Percentiles rank a stretch among this genome's conserved stretches.
These are phyloP conservation scores for Corvus hawaiiensis DNA, from an alignment of 2,113 vertebrate genomes.

Conservation along the genomic window DNA sequence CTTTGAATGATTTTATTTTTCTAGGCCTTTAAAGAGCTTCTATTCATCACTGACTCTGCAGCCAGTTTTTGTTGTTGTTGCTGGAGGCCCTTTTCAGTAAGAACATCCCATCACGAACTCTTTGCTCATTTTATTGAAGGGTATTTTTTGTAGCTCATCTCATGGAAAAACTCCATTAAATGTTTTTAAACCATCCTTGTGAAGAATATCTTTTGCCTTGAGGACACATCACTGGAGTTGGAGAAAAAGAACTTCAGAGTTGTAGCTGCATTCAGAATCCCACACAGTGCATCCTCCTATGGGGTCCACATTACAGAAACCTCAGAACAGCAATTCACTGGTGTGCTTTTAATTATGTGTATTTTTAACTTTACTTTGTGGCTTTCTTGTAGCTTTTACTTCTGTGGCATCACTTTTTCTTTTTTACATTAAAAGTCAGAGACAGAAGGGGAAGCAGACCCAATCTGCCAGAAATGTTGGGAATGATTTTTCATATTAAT, in stretches of 20 bases:
- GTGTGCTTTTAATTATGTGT: slow-evolving; percentile 17
- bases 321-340: neutral
- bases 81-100: slow-evolving; percentile 17
- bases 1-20: slow-evolving; percentile 20
- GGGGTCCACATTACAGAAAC: slow-evolving; percentile 2
- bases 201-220: neutral
- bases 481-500: neutral
- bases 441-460: neutral
- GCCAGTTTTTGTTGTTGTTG: neutral
- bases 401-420: slow-evolving; percentile 12
- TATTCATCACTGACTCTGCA: neutral
- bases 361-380: neutral
- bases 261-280: neutral
- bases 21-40: slow-evolving; percentile 12
- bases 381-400: slow-evolving; percentile 21
- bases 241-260: neutral
- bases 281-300: neutral
- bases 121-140: slow-evolving; percentile 36
- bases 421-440: neutral
- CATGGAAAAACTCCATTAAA: neutral
- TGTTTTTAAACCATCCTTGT: neutral
- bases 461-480: neutral
- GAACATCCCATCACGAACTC: neutral
- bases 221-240: neutral
- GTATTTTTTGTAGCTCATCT: neutral